Conservation (phyloP, 2,113 vertebrate genomes). For the Apeltes quadracus region DNA sequence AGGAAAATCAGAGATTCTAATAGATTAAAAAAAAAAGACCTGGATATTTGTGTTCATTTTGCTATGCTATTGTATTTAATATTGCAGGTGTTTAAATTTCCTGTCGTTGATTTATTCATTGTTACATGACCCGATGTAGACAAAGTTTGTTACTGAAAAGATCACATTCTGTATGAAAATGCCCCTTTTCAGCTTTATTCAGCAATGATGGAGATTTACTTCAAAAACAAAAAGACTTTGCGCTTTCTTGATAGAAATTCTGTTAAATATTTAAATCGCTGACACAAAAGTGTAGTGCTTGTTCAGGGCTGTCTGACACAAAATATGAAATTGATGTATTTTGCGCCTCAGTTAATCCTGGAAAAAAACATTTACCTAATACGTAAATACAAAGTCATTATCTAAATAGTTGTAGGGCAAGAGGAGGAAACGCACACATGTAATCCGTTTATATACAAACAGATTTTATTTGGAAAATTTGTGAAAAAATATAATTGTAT, state of each 20-base stretch:
- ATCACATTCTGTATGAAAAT: too few species aligned
- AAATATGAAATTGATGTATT: background rate
- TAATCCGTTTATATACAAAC: constrained; percentile 81
- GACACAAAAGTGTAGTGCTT: background rate
- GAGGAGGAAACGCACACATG: constrained; percentile 1
- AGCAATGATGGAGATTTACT: background rate
- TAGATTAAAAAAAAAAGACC: background rate
- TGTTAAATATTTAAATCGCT: too few species aligned
- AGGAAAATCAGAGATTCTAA: background rate
- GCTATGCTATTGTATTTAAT: background rate
- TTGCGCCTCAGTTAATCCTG: too few species aligned
- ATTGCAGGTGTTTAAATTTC: background rate
- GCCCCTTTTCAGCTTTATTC: too few species aligned
- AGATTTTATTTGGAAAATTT: constrained; percentile 86
- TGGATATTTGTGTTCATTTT: background rate
- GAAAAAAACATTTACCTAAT: too few species aligned
- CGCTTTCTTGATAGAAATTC: background rate
- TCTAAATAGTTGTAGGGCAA: background rate
- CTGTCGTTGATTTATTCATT: background rate
- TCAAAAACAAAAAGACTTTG: too few species aligned
- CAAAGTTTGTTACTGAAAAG: background rate
- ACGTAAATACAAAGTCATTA: background rate
- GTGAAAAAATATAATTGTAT: constrained; percentile 85
- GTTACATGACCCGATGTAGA: background rate
- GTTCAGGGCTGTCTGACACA: background rate